phyloP scores from a whole-genome alignment of 2,888 invertebrate genomes.

The Phyllotreta cruciferae region DNA sequence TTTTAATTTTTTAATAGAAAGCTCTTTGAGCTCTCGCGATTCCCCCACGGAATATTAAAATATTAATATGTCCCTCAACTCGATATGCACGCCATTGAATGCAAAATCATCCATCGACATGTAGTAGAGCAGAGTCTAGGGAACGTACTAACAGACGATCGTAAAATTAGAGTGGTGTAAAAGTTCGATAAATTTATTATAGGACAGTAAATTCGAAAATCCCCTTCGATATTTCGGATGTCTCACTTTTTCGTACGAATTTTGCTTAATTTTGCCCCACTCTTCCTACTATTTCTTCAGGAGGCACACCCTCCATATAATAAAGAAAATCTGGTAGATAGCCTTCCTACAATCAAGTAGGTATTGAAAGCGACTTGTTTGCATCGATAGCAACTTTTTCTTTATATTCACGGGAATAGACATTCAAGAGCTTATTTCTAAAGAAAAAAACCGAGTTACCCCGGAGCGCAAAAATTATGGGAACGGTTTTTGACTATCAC shows the following conservation, averaged over 20 bases:
- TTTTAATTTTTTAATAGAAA: slow-evolving; percentile 13
- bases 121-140: slow-evolving; percentile 16
- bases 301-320: background rate
- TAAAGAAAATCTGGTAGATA: slow-evolving; percentile 21
- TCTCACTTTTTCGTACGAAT: background rate
- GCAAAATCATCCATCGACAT: slow-evolving; percentile 20
- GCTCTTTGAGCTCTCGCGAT: background rate
- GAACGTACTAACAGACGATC: slow-evolving; percentile 3
- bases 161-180: slow-evolving; percentile 4
- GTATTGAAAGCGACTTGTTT: slow-evolving; percentile 38
- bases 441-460: slow-evolving; percentile 25
- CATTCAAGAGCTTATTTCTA: slow-evolving; percentile 19
- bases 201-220: background rate
- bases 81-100: slow-evolving; percentile 16
- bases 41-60: slow-evolving; percentile 15
- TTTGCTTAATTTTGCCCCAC: background rate
- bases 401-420: slow-evolving; percentile 14
- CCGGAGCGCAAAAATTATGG: slow-evolving; percentile 8
- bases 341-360: slow-evolving; percentile 35
- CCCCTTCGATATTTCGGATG: background rate
- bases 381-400: slow-evolving; percentile 32
- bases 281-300: background rate
- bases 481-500: slow-evolving; percentile 15
- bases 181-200: background rate
- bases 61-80: slow-evolving; percentile 13